Base-by-base conservation (phyloP, 2,888 invertebrate species). In the Alloplasta piceator region DNA sequence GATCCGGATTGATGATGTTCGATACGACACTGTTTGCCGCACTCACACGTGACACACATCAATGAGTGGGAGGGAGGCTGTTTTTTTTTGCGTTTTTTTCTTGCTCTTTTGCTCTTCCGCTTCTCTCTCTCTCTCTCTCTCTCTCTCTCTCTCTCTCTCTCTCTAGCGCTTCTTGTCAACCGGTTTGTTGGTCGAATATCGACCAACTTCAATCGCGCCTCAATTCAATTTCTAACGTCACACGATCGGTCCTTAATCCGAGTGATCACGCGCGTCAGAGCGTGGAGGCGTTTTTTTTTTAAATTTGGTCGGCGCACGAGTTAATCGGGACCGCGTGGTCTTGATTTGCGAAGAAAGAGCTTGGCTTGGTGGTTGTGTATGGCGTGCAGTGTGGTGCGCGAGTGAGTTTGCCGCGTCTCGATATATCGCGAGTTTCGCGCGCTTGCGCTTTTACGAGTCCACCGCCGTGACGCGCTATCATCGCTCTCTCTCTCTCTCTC, bases 321-420 rank as follows among this genome's bases (percentile, higher is more conserved):
- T 70, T 38, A 60, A 39, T 36, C 77, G 79, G 81, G 85, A 89
- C 88, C 90, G 89, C 89, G 89, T 89, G 89, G 87, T 84, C 81
- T 83, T 87, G 89, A 85, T 86, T 87, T 84, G 87, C 85, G 84
- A 84, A 76, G 83, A 86, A 86, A 84, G 87, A 89, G 86, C 87
- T 86, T 87, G 81, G 80, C 70, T 87, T 87, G 87, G 86, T 89
- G 88, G 89, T 90, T 91, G 91, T 90, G 91, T 91, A 89, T 91
- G 88, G 89, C 91, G 89, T 91, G 91, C 92, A 87, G 90, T 91
- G 89, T 91, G 90, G 90, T 90, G 90, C 91, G 91, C 92, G 91
- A 92, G 91, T 92, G 91, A 90, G 90, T 90, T 90, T 89, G 86
- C 88, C 90, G 89, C 91, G 88, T 88, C 89, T 87, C 86, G 89